Conservation (phyloP, 2,888 invertebrate species). For the Mylabris sibirica region DNA sequence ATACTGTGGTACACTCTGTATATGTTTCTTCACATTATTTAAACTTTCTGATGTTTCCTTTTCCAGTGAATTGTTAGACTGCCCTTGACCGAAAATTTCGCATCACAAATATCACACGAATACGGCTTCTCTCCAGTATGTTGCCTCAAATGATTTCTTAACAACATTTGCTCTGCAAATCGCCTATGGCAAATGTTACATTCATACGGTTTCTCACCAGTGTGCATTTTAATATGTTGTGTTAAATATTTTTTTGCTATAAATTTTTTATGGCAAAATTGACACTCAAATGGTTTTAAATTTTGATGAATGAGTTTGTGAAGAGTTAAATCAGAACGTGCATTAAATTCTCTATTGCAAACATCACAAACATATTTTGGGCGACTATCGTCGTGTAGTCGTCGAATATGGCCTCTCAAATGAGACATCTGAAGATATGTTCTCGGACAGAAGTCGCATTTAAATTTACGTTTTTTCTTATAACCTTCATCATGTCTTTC, state of each 20-base stretch:
- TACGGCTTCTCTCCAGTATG: slow-evolving; percentile 34
- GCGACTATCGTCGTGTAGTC: slow-evolving; percentile 47
- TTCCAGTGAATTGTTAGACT: background rate
- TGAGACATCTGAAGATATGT: slow-evolving; percentile 46
- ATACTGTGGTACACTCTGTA: no score
- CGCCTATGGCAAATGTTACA: slow-evolving; percentile 36
- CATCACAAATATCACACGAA: slow-evolving; percentile 29
- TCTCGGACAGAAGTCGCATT: slow-evolving; percentile 48
- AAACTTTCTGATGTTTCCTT: no score
- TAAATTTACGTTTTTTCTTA: slow-evolving; percentile 50
- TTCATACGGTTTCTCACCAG: slow-evolving; percentile 37
- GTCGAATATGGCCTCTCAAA: slow-evolving; percentile 43
- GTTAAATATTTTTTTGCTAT: slow-evolving; percentile 42
- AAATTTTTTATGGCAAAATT: slow-evolving; percentile 65
- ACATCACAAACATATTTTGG: slow-evolving; percentile 39
- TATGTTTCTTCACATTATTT: no score
- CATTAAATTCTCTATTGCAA: slow-evolving; percentile 60
- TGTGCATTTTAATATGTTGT: slow-evolving; percentile 53
- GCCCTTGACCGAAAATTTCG: background rate
- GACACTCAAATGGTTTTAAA: slow-evolving; percentile 55
- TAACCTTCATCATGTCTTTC: slow-evolving; percentile 41
- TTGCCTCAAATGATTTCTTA: slow-evolving; percentile 28
- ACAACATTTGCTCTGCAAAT: slow-evolving; percentile 25
- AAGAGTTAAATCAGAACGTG: slow-evolving; percentile 24
- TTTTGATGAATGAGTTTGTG: slow-evolving; percentile 52